phyloP scores from a whole-genome alignment of 2,797 vertebrate species.

The Caiman crocodilus region DNA sequence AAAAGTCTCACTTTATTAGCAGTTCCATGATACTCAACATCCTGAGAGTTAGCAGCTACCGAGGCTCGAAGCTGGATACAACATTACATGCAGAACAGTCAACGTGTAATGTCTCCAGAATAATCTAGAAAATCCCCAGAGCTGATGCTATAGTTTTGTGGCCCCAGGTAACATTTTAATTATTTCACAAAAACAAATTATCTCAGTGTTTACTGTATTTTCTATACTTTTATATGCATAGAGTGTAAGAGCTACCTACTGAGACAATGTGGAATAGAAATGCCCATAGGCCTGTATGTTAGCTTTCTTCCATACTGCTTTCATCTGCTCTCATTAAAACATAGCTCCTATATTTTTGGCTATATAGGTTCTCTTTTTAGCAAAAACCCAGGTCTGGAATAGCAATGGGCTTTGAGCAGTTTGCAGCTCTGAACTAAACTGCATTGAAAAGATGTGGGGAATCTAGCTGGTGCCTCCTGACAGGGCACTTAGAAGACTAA shows the following conservation, averaged over 20 bases:
- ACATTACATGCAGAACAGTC: no score
- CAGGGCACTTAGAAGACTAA: fast-evolving
- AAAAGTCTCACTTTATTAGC: neutral
- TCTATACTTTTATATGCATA: fast-evolving
- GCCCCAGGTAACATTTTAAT: no score
- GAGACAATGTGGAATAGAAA: neutral
- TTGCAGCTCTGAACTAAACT: neutral
- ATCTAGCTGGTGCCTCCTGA: fast-evolving
- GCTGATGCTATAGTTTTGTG: no score
- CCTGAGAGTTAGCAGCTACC: neutral
- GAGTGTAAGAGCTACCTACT: no score
- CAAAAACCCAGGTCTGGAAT: neutral
- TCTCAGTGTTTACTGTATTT: neutral
- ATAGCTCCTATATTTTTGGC: neutral
- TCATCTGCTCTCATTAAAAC: neutral
- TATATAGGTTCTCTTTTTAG: fast-evolving
- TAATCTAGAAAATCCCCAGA: no score
- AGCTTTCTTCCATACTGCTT: neutral
- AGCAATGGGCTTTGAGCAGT: fast-evolving
- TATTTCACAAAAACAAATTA: no score
- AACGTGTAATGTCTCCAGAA: no score
- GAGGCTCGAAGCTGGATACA: neutral
- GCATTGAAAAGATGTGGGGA: fast-evolving
- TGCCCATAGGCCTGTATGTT: neutral
- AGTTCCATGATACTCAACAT: slow-evolving; percentile 1